Evolutionary conservation across 2,888 invertebrate species (phyloP).

Genomic region (Dasypolia templi): DNA sequence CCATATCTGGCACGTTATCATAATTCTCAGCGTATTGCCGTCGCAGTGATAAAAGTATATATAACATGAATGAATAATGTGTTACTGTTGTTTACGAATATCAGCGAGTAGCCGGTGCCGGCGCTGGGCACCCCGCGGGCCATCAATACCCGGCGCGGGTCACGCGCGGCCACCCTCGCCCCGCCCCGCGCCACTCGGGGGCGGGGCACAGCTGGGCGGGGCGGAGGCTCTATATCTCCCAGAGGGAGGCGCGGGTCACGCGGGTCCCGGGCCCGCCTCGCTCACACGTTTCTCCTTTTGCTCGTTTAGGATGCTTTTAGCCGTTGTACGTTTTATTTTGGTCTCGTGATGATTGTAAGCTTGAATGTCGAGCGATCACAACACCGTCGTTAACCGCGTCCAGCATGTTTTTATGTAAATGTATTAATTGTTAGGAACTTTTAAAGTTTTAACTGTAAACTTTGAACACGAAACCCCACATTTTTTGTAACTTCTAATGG

Average conservation of each 20-base stretch:
- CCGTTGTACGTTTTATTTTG: constrained; percentile 61
- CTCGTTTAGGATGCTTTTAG: constrained; percentile 59
- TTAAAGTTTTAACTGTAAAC: constrained; percentile 27
- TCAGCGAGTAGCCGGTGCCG: background rate
- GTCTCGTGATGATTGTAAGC: constrained; percentile 59
- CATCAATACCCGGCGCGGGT: constrained; percentile 41
- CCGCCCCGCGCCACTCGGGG: constrained; percentile 26
- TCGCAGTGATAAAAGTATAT: constrained; percentile 11
- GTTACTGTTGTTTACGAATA: constrained; percentile 39
- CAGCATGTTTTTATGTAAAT: constrained; percentile 53
- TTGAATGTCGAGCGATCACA: constrained; percentile 53
- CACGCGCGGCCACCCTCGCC: constrained; percentile 25
- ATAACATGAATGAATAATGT: constrained; percentile 48
- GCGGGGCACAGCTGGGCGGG: constrained; percentile 61
- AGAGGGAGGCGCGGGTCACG: constrained; percentile 28
- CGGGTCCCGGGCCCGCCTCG: constrained; percentile 43
- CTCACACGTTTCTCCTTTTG: constrained; percentile 60
- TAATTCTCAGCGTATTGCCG: constrained; percentile 10
- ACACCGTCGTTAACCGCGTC: constrained; percentile 52
- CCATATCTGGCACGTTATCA: constrained; percentile 12
- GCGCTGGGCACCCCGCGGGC: constrained; percentile 41
- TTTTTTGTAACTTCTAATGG: constrained; percentile 11
- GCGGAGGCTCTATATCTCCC: constrained; percentile 49
- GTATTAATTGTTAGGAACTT: constrained; percentile 49
- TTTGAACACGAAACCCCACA: constrained; percentile 6